Base-by-base conservation (phyloP, 2,113 vertebrate genomes). In the Serinus canaria region DNA sequence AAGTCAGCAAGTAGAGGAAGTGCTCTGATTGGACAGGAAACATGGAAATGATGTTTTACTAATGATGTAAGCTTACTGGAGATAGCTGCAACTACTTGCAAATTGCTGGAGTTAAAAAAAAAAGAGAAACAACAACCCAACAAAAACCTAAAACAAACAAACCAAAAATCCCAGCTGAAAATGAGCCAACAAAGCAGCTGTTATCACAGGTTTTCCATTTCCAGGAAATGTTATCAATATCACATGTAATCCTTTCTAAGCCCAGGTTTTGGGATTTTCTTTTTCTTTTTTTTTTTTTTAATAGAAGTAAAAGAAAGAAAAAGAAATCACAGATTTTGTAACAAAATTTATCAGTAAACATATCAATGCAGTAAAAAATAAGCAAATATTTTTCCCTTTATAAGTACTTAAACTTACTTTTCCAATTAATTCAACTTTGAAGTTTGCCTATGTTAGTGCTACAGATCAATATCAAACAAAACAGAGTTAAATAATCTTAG, bases 151-250 rank as follows among this genome's bases (percentile, higher is more conserved):
- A 88, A 89, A 22, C 53, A 15, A 91, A 49, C 33, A 69, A 64
- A 74, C 15, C 9, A 68, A 79, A 86, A 94, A 90, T 20, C 14
- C 17, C 44, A 84, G 22, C 31, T 77, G 72, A 92, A 93, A 95
- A 90, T 39, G 83, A 94, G 94, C 94, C 93, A 95, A 77, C 70
- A 77, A 62, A 93, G 88, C 72, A 94, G 94, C 77, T 95, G 79
- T 92, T 94, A 78, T 56, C 55, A 5, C 23, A 44, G 30, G 52
- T 96, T 94, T 90, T 92, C 86, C 62, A 84, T 92, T 95, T 96
- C 89, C 87, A 94, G 90, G 75, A 97, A 97, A 95, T 53, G 83
- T 85, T 89, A 97, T 88, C 79, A 91, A 93, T 91, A 93, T 79
- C 59, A 92, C 58, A 94, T 31, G 49, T 43, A 95, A 94, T 85